Evolutionary conservation across 2,797 vertebrate genomes (phyloP), one percentile per base, ranked within the genome.

Genomic region (Cephalopachus bancanus): DNA sequence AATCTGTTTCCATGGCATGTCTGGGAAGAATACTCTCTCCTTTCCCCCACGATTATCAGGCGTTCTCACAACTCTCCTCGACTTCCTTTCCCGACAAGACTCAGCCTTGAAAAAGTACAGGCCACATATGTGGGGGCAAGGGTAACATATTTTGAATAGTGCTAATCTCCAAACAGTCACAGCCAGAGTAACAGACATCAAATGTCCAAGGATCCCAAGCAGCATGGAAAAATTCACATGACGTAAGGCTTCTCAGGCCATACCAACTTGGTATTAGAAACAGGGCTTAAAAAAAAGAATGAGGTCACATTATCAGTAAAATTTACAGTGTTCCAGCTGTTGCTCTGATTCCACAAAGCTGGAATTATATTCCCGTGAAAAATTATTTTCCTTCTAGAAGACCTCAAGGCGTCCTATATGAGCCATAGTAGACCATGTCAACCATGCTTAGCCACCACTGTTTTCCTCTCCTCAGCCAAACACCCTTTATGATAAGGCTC

Each of bases 371-470:
- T 5, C 2, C 33, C 49, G n/a, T 19, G 26, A 33, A 75, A 57
- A 89, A 7, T 28, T 64, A 33, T 62, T 26, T 76, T 17, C 15
- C 0, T 67, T 60, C 65, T 53, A 20, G 64, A 80, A 59, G 22
- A 37, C 22, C 37, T 75, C 51, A 26, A 11, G 4, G 75, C 10
- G 10, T 33, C 53, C 28, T 11, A 24, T 7, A 33, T 0, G 12
- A 67, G n/a, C 28, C 80, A 64, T 26, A 44, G 15, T 3, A 30
- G 55, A 26, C 62, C 12, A 30, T 49, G 1, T 17, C 60, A 57
- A 9, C 10, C 59, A 2, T 10, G 5, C 5, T 0, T 22, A 16
- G n/a, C 19, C 20, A 17, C 44, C 28, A 1, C 11, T 6, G 24
- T n/a, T 69, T 67, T 64, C 28, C 60, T 59, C 15, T 24, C 12